Evolutionary conservation across 2,888 invertebrate genomes (phyloP).

Genomic region (Thera britannica): DNA sequence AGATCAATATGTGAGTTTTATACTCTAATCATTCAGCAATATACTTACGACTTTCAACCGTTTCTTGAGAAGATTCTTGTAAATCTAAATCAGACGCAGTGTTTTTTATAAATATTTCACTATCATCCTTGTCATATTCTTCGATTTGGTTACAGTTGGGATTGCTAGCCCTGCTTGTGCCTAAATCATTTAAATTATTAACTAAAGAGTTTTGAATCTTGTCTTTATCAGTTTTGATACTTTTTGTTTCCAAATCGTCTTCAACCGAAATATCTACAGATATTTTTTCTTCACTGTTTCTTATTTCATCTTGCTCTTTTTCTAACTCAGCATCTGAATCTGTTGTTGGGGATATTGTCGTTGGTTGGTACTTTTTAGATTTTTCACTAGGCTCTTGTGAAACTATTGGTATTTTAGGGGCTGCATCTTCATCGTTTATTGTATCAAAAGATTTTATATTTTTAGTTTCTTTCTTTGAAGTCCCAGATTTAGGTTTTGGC

Average conservation of each 20-base stretch:
- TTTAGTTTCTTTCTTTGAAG: neutral
- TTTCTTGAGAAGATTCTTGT: neutral
- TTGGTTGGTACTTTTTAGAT: neutral
- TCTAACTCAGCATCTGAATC: neutral
- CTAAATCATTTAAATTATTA: constrained; percentile 11
- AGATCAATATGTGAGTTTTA: no score
- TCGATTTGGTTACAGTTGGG: neutral
- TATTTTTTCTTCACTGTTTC: constrained; percentile 1
- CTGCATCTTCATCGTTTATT: neutral
- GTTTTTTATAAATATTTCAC: neutral
- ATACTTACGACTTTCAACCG: constrained; percentile 9
- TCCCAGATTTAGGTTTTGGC: neutral
- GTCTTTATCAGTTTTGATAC: neutral
- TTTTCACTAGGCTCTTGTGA: neutral
- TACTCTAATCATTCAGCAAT: no score
- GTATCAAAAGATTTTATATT: neutral
- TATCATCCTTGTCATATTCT: neutral
- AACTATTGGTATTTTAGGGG: no score
- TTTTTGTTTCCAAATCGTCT: neutral
- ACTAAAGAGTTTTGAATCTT: constrained; percentile 6
- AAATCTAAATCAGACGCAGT: constrained; percentile 3
- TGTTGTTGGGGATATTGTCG: neutral
- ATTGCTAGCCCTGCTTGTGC: neutral
- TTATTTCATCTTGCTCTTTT: neutral
- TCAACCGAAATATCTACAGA: neutral